These are phyloP conservation scores for Phylloscopus trochiloides DNA, from an alignment of 2,113 vertebrate species.

Conservation along the genomic window DNA sequence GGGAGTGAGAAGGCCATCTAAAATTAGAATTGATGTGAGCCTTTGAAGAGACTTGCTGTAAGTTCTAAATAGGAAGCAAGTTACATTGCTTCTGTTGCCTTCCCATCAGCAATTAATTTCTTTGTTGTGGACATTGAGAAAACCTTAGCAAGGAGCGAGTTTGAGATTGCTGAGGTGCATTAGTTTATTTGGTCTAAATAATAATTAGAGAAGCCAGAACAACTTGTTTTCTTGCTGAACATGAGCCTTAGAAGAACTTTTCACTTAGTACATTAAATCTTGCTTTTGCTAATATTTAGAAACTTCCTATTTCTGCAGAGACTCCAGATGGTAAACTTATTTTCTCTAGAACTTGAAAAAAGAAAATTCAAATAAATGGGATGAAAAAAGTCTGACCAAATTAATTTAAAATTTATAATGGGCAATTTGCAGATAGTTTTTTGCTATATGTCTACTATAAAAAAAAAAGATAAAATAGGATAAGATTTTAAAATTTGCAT, in stretches of 20 bases:
- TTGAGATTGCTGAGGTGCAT: not conserved
- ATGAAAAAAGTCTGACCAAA: not conserved
- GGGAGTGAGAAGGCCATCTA: not conserved
- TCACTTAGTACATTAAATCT: not conserved
- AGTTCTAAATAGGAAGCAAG: not conserved
- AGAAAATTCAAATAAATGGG: not conserved
- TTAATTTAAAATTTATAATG: not conserved
- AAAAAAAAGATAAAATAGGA: not conserved
- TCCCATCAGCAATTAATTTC: not conserved
- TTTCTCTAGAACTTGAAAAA: not conserved
- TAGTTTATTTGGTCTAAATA: not conserved
- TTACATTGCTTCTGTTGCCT: not conserved
- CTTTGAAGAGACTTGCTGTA: not conserved
- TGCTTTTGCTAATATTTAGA: not conserved
- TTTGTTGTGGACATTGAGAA: not conserved
- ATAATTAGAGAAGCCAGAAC: not conserved
- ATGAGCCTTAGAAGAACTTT: not conserved
- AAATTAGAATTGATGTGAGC: not conserved
- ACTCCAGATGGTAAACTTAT: not conserved
- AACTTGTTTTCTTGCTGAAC: not conserved
- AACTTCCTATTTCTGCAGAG: not conserved
- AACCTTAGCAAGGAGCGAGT: not conserved
- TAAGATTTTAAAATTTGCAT: not conserved
- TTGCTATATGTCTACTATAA: not conserved
- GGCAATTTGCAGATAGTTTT: not conserved